Base-by-base conservation (phyloP, 2,797 vertebrate genomes). In the Amblyraja radiata region DNA sequence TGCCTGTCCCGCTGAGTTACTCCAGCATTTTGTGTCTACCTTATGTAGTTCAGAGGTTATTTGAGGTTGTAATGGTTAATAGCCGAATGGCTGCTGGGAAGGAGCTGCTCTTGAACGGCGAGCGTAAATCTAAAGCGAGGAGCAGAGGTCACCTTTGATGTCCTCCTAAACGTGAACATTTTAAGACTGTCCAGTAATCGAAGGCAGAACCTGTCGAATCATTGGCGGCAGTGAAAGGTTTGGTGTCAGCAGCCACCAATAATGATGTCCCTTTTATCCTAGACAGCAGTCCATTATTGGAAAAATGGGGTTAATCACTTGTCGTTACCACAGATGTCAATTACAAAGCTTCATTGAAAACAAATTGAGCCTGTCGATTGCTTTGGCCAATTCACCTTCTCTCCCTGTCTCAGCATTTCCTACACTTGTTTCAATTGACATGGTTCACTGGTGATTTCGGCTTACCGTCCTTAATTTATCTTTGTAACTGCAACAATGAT, bases 401-500 rank as follows among this genome's bases (percentile, higher is more conserved):
- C 65, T 6, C 7, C 39, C 65, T 73, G n/a, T 90, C 65, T 90
- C 54, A 6, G 2, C 36, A 39, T 90, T 63, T 71, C 86, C 58
- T 6, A 36, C 65, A 63, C 86, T 39, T 63, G 5, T 32, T 90
- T 46, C 36, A 18, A 90, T 68, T 90, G 63, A 90, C 68, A n/a
- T 16, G 36, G 61, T 32, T 68, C 28, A n/a, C 16, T 90, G 68
- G 71, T 63, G 65, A 71, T 68, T 73, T 10, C 65, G 39, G 65
- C 96, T 96, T 95, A 96, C 96, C 94, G 96, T 94, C 96, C 95
- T 93, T 96, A 97, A 95, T 96, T 96, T 95, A 93, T 96, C 96
- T 90, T 90, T 71, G 65, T 9, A 71, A 65, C 96, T 97, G 96
- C 96, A 97, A 96, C 96, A 96, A 96, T 97, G 98, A 98, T 98